Conservation (phyloP, 2,888 invertebrate genomes). For the Drosophila seclusa region DNA sequence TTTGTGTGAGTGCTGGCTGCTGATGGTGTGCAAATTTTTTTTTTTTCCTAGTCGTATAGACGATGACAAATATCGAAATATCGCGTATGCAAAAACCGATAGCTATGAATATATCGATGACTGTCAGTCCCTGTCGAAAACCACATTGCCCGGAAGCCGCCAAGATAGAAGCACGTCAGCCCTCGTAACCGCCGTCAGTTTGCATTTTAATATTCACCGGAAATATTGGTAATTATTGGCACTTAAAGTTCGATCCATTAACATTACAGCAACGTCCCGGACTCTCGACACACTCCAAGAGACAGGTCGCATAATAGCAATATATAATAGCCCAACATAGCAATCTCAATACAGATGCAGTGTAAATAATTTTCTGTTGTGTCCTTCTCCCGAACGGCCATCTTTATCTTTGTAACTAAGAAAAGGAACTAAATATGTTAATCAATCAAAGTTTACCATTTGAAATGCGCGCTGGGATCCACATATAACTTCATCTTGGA, state of each 20-base stretch:
- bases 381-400: background rate
- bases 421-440: background rate
- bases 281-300: constrained; percentile 27
- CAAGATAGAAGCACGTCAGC: background rate
- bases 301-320: background rate
- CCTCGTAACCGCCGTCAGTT: background rate
- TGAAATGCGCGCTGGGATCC: constrained; percentile 1
- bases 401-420: background rate
- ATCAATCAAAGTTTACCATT: constrained; percentile 8
- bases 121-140: background rate
- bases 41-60: constrained; percentile 18
- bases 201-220: background rate
- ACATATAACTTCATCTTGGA: constrained; percentile 1
- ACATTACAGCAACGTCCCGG: background rate
- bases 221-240: background rate
- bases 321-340: background rate
- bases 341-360: too few species aligned
- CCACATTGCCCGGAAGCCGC: constrained; percentile 1
- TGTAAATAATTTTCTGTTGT: background rate
- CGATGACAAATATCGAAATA: constrained; percentile 1
- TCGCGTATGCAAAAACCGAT: constrained; percentile 5
- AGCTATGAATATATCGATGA: background rate
- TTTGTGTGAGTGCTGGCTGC: constrained; percentile 56
- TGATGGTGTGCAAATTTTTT: constrained; percentile 57
- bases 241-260: background rate